Evolutionary conservation across 2,113 vertebrate genomes (phyloP), one percentile per base, ranked within the genome.

Genomic region (Salvelinus namaycush): DNA sequence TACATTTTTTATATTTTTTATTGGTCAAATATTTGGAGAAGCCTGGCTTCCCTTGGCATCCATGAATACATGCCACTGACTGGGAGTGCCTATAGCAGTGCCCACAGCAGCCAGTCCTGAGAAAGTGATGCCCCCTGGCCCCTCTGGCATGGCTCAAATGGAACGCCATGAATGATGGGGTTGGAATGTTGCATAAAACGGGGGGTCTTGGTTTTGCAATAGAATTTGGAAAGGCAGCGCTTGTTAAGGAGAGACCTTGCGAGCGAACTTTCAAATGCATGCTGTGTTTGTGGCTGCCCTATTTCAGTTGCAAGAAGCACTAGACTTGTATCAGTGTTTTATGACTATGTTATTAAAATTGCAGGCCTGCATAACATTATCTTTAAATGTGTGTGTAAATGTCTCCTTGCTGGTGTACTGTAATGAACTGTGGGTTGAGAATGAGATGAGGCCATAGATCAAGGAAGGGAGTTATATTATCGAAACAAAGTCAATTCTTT

Each of bases 81-180:
- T 68, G 31, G 27, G 67, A 39, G 67, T 31, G 65, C 12, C 66
- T 44, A 44, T 44, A 68, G 39, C 22, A 11, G 29, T 44, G 39
- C 39, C 39, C 27, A 13, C 26, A 26, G 22, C 64, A 26, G 12
- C 24, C 4, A 80, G 75, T 31, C 90, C 86, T 92, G 91, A 91
- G 91, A 92, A 92, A 89, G 89, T 78, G 49, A 78, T 87, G 88
- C 78, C 83, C 90, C 83, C 76, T 87, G 87, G 86, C 66, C 87
- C 89, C 20, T 76, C 65, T 92, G 91, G 91, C 90, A 91, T 57
- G 76, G 84, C 22, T 84, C 78, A 73, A 91, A 91, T 83, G 76
- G 77, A 89, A 80, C 89, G 80, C 86, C 82, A 81, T 91, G 87
- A 92, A 89, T 85, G 90, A 91, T 88, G 82, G 86, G 64, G 39